Conservation (phyloP, 2,113 vertebrate genomes). For the Chaetodon trifascialis region DNA sequence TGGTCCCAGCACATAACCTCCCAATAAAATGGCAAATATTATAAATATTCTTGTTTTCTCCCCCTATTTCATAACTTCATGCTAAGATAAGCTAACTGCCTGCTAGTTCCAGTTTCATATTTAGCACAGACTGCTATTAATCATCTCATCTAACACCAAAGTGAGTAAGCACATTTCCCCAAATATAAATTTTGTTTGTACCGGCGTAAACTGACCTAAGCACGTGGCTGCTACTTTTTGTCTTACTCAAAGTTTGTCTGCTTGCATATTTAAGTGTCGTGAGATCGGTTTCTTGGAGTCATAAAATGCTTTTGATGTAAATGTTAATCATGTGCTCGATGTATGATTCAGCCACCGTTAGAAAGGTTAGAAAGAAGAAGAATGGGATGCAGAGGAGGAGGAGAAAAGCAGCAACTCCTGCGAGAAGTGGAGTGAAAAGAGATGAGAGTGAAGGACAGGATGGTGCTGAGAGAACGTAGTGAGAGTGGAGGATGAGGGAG, state of each 20-base stretch:
- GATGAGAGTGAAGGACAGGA: not conserved
- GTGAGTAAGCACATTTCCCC: not conserved
- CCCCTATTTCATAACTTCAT: too few species aligned
- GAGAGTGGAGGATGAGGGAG: conserved; percentile 7
- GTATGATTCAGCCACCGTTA: not conserved
- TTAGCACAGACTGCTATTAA: too few species aligned
- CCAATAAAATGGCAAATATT: too few species aligned
- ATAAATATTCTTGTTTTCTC: too few species aligned
- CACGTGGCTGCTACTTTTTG: too few species aligned
- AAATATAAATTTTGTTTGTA: not conserved
- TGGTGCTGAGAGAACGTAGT: not conserved
- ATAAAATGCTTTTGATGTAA: not conserved
- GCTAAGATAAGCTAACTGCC: not conserved
- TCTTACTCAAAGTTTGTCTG: too few species aligned
- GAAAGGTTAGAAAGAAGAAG: not conserved
- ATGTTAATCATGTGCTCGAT: not conserved
- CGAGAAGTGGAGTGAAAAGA: not conserved
- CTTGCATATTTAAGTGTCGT: too few species aligned
- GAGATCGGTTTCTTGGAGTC: too few species aligned
- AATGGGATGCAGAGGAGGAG: not conserved
- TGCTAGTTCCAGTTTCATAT: not conserved
- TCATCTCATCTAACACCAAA: not conserved
- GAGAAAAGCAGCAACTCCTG: not conserved
- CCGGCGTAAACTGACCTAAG: too few species aligned
- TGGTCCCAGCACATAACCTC: too few species aligned